Conservation (phyloP, 2,888 invertebrate genomes). For the Leptarthrus brevirostris region DNA sequence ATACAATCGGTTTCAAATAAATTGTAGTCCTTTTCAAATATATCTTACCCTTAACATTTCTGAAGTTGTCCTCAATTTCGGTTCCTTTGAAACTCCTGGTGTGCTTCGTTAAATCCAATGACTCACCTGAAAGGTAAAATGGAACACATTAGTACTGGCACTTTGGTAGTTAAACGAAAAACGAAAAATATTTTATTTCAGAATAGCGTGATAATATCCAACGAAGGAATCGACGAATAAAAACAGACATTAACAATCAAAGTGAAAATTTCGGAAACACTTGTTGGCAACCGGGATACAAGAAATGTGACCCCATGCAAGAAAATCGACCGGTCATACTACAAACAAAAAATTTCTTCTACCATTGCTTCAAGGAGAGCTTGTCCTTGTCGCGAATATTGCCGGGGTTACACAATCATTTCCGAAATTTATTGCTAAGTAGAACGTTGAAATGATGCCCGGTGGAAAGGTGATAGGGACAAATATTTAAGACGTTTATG, state of each 20-base stretch:
- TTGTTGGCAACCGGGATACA: slow-evolving; percentile 35
- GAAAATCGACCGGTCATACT: slow-evolving; percentile 12
- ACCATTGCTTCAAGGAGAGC: neutral
- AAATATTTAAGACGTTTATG: neutral
- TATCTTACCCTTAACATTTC: slow-evolving; percentile 50
- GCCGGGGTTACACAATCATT: slow-evolving; percentile 18
- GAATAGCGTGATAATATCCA: slow-evolving; percentile 26
- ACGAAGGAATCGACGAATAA: neutral
- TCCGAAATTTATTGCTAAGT: neutral
- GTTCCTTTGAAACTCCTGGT: slow-evolving; percentile 50
- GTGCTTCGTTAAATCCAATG: slow-evolving; percentile 52
- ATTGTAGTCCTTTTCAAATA: neutral
- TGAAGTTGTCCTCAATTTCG: slow-evolving; percentile 50
- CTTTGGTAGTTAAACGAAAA: neutral
- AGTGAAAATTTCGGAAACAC: slow-evolving; percentile 27
- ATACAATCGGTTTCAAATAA: too few species aligned
- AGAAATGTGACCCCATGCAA: slow-evolving; percentile 23
- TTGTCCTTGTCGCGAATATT: neutral
- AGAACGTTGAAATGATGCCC: neutral
- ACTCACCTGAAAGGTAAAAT: slow-evolving; percentile 49
- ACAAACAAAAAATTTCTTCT: slow-evolving; percentile 3
- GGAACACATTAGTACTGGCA: slow-evolving; percentile 3
- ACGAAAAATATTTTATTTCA: slow-evolving; percentile 24
- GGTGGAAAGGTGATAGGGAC: neutral
- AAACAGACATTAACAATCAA: slow-evolving; percentile 31